Evolutionary conservation across 2,888 invertebrate genomes (phyloP).

Genomic region (Chaetogeoica ovagalla): DNA sequence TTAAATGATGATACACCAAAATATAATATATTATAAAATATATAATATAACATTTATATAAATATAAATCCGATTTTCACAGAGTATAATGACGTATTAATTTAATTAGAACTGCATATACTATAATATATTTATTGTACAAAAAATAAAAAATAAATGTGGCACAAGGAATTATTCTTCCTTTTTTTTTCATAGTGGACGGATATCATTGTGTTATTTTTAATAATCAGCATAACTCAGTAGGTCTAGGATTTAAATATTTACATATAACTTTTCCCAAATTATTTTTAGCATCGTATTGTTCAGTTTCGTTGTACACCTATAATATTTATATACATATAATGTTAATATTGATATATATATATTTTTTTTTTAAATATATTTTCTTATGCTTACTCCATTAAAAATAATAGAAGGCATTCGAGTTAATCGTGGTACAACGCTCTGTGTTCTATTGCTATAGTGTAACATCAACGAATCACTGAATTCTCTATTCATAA

Average conservation of each 20-base stretch:
- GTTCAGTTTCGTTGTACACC: conserved; percentile 49
- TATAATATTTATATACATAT: background rate
- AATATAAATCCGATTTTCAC: conserved; percentile 3
- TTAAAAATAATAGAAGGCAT: conserved; percentile 28
- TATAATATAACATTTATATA: too few species aligned
- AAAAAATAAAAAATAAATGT: background rate
- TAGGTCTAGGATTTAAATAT: conserved; percentile 27
- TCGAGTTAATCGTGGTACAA: background rate
- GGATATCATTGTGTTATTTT: background rate
- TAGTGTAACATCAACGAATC: conserved; percentile 29
- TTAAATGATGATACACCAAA: conserved; percentile 28
- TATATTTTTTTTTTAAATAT: background rate
- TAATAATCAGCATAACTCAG: conserved; percentile 5
- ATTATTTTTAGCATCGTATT: conserved; percentile 30
- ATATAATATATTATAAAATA: background rate
- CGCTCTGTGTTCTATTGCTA: conserved; percentile 20
- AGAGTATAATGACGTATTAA: background rate
- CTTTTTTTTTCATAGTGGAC: conserved; percentile 20
- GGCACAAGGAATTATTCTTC: background rate
- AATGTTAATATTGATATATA: rapidly evolving
- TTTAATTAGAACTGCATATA: background rate
- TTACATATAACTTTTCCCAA: conserved; percentile 34
- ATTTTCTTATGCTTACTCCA: conserved; percentile 5
- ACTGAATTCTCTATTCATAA: conserved; percentile 32
- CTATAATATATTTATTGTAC: background rate